Evolutionary conservation across 2,113 vertebrate species (phyloP).

Genomic region (Brienomyrus longianalis): DNA sequence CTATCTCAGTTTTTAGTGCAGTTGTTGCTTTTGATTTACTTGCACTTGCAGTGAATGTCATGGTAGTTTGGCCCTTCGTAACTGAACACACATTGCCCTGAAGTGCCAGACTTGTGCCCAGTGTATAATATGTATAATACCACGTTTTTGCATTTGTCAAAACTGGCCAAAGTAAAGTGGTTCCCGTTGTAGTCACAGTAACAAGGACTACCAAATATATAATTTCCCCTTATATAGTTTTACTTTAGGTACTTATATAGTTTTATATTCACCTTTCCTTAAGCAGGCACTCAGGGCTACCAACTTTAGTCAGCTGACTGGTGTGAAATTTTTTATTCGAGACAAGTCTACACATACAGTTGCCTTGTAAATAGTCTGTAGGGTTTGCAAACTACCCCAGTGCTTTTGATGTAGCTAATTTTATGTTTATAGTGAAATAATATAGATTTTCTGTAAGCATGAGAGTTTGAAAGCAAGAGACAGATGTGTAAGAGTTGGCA

Average conservation of each 20-base stretch:
- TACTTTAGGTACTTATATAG: background rate
- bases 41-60: background rate
- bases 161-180: background rate
- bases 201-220: background rate
- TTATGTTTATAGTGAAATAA: too few species aligned
- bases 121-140: background rate
- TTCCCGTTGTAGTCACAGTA: background rate
- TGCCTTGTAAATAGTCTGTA: too few species aligned
- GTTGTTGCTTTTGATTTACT: background rate
- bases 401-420: too few species aligned
- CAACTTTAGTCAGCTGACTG: too few species aligned
- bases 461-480: too few species aligned
- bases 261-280: background rate
- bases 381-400: too few species aligned
- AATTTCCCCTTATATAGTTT: background rate
- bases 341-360: too few species aligned
- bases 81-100: background rate
- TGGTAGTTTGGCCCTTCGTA: background rate
- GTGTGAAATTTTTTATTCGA: too few species aligned
- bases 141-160: background rate
- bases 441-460: too few species aligned
- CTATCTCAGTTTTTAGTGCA: background rate
- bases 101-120: background rate
- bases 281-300: too few species aligned
- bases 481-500: background rate